A percentile compares a stretch with the other conserved stretches of the same genome.
These are phyloP conservation scores for Gallinago solitaria DNA, from an alignment of 2,797 vertebrate species.

Conservation along the genomic window DNA sequence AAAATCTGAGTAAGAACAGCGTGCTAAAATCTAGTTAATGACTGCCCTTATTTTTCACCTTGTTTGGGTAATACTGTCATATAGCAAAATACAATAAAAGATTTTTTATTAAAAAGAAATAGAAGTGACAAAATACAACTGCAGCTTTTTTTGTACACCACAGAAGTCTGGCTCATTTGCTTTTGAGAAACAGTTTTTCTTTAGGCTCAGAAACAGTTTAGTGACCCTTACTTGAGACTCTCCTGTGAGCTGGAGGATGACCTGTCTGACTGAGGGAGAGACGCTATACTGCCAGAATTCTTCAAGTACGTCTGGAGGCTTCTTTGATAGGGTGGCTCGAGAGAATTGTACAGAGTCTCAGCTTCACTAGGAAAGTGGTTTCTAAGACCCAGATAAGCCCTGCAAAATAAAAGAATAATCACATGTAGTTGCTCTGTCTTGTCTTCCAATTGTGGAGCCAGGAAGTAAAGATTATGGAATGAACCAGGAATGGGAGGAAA, in stretches of 20 bases:
- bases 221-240: slow-evolving; percentile 91
- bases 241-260: slow-evolving; percentile 98
- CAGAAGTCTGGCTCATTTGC: neutral
- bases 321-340: slow-evolving; percentile 93
- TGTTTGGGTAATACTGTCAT: neutral
- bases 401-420: slow-evolving; percentile 64
- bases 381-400: slow-evolving; percentile 93
- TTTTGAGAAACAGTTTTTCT: neutral
- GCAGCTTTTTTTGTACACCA: neutral
- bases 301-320: slow-evolving; percentile 91
- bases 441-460: neutral
- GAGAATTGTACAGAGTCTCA: slow-evolving; percentile 90
- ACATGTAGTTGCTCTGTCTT: neutral
- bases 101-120: neutral
- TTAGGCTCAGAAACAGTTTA: neutral
- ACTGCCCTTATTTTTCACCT: neutral
- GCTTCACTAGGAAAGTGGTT: slow-evolving; percentile 92
- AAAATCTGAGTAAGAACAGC: neutral
- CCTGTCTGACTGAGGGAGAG: slow-evolving; percentile 94
- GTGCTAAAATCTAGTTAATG: neutral
- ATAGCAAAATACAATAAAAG: accelerated
- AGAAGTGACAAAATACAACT: neutral
- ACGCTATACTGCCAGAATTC: slow-evolving; percentile 93
- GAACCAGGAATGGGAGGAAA: neutral
- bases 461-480: neutral